Evolutionary conservation across 2,797 vertebrate genomes (phyloP).

Genomic region (Sebastes minor): DNA sequence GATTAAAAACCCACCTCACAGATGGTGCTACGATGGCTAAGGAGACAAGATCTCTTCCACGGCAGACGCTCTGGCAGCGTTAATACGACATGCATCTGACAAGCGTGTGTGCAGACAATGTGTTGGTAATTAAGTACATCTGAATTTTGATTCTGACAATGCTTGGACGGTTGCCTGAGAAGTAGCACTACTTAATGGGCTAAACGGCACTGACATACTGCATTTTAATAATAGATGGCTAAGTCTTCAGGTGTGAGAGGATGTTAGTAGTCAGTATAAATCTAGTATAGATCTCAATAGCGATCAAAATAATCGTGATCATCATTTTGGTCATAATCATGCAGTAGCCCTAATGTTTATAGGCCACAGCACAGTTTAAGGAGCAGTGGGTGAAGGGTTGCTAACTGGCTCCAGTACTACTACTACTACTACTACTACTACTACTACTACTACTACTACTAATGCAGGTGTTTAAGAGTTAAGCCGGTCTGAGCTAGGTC

Average conservation of each 20-base stretch:
- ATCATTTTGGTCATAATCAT: too few relatives aligned
- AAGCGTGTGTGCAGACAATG: neutral
- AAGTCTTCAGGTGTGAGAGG: neutral
- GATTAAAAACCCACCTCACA: slow-evolving; percentile 55
- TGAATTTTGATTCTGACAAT: neutral
- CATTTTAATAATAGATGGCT: neutral
- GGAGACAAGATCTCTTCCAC: slow-evolving; percentile 21
- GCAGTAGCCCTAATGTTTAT: too few relatives aligned
- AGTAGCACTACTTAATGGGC: neutral
- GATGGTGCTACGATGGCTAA: slow-evolving; percentile 53
- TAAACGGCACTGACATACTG: neutral
- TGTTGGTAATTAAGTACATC: neutral
- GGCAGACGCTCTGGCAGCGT: slow-evolving; percentile 49
- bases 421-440: neutral
- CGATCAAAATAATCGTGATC: too few relatives aligned
- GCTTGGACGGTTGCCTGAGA: neutral
- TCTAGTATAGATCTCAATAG: too few relatives aligned
- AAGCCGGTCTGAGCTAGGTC: slow-evolving; percentile 73
- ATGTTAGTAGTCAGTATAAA: neutral
- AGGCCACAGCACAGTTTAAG: neutral
- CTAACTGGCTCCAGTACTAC: neutral
- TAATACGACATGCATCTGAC: slow-evolving; percentile 10
- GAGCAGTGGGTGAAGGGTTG: neutral
- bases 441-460: neutral
- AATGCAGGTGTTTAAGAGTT: slow-evolving; percentile 57